Conservation (phyloP, 2,797 vertebrate species). For the Brotula barbata region DNA sequence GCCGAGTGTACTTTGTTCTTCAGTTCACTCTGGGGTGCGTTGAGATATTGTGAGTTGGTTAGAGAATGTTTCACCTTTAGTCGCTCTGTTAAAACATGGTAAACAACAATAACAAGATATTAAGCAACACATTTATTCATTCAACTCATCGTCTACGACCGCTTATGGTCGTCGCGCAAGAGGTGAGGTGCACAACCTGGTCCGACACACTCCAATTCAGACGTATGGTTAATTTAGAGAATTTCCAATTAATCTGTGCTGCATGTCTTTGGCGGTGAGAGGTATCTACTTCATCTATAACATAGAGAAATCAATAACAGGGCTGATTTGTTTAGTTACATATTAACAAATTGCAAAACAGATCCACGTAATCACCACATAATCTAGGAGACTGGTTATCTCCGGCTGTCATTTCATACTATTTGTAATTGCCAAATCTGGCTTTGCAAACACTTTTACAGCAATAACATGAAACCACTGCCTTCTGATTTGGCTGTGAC, state of each 20-base stretch:
- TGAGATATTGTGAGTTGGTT: constrained; percentile 23
- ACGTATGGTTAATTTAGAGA: too few species aligned
- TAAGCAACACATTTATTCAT: too few species aligned
- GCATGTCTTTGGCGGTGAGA: too few species aligned
- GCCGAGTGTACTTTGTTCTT: constrained; percentile 46
- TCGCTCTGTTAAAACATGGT: constrained; percentile 38
- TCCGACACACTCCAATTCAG: too few species aligned
- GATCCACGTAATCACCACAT: too few species aligned
- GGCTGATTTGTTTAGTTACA: constrained; percentile 12
- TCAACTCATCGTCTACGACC: too few species aligned
- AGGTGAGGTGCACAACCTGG: too few species aligned
- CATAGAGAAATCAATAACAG: constrained; percentile 27
- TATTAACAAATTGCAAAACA: constrained; percentile 47
- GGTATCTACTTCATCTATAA: background rate
- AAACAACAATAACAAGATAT: constrained; percentile 27
- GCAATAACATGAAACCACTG: too few species aligned
- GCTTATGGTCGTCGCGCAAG: too few species aligned
- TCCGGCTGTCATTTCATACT: background rate
- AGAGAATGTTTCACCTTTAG: constrained; percentile 25
- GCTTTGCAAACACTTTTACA: background rate
- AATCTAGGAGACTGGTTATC: constrained; percentile 3
- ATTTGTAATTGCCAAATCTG: background rate
- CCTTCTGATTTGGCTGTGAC: background rate
- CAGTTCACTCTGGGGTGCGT: constrained; percentile 15
- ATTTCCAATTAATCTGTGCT: too few species aligned